Conservation (phyloP, 2,797 vertebrate genomes). For the Centropyge bicolor region DNA sequence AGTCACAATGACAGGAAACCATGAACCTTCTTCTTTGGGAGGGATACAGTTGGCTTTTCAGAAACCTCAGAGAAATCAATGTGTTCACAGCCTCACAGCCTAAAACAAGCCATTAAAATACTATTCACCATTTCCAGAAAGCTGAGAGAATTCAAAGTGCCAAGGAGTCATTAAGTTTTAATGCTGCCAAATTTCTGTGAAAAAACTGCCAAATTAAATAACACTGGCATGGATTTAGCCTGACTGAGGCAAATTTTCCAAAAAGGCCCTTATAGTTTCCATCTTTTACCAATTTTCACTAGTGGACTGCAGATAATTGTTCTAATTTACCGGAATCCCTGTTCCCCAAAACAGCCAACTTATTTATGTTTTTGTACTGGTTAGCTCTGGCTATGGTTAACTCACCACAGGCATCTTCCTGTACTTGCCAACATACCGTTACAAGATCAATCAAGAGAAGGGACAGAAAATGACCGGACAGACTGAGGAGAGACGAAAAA, state of each 20-base stretch:
- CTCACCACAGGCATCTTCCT: slow-evolving; percentile 68
- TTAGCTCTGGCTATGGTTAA: slow-evolving; percentile 69
- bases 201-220: slow-evolving; percentile 54
- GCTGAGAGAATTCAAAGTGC: slow-evolving; percentile 42
- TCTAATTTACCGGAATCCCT: slow-evolving; percentile 65
- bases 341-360: slow-evolving; percentile 51
- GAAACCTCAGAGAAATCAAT: slow-evolving; percentile 27
- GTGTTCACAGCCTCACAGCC: slow-evolving; percentile 35
- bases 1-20: slow-evolving; percentile 72
- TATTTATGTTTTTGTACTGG: slow-evolving; percentile 62
- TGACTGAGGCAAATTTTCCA: slow-evolving; percentile 63
- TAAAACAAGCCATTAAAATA: slow-evolving; percentile 45
- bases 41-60: slow-evolving; percentile 23
- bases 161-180: slow-evolving; percentile 50
- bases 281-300: slow-evolving; percentile 76
- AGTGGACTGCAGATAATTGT: slow-evolving; percentile 59
- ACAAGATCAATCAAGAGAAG: slow-evolving; percentile 61
- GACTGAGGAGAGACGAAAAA: slow-evolving; percentile 57
- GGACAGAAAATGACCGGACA: slow-evolving; percentile 60
- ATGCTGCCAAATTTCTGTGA: slow-evolving; percentile 46
- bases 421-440: slow-evolving; percentile 61
- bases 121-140: slow-evolving; percentile 48
- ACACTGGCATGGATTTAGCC: slow-evolving; percentile 35
- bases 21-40: slow-evolving; percentile 38
- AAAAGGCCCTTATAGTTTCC: slow-evolving; percentile 54